Evolutionary conservation across 2,888 invertebrate species (phyloP).

Genomic region (Euzetes globulus): DNA sequence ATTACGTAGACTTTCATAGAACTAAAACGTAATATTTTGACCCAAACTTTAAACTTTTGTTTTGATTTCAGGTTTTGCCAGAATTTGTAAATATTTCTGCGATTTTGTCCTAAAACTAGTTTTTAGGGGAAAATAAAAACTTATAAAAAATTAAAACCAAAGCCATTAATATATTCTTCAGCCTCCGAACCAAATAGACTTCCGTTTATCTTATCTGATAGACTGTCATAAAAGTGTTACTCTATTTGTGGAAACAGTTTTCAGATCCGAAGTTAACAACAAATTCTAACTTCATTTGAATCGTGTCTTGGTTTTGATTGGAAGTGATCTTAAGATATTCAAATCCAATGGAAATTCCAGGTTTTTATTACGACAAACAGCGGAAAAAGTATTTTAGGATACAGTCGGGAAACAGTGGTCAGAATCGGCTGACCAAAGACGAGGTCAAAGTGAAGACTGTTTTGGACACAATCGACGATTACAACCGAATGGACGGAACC

Average conservation of each 20-base stretch:
- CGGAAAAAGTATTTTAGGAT: conserved; percentile 34
- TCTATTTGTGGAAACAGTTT: neutral
- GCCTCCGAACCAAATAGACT: no score
- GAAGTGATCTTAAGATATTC: neutral
- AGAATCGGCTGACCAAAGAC: neutral
- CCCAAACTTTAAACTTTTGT: no score
- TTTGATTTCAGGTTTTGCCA: no score
- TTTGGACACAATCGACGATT: neutral
- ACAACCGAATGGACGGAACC: neutral
- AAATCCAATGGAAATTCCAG: conserved; percentile 27
- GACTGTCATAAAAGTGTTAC: neutral
- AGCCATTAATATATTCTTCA: no score
- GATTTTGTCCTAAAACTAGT: no score
- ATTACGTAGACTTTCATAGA: neutral
- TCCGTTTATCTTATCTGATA: neutral
- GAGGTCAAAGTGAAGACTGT: neutral
- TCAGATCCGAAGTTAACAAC: neutral
- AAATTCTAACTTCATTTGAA: no score
- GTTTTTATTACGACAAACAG: conserved; percentile 35
- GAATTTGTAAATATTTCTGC: no score
- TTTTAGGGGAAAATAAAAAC: no score
- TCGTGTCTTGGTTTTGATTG: no score
- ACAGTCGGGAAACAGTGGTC: conserved; percentile 7
- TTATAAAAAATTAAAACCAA: no score
- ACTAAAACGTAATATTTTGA: neutral